phyloP scores from a whole-genome alignment of 2,888 invertebrate species.

The Cosmia trapezina region DNA sequence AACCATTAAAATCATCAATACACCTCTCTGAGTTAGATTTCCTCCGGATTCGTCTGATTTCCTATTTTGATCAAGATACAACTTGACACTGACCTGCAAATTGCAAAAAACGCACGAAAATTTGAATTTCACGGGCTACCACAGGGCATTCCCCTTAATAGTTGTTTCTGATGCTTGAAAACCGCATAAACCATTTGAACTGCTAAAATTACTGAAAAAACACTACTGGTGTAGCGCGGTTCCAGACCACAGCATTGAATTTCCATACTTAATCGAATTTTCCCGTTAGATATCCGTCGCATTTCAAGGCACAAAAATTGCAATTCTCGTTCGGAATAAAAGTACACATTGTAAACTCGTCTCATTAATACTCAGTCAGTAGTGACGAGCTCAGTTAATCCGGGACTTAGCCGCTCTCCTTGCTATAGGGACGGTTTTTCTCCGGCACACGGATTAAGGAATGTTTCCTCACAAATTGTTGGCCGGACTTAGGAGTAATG shows the following conservation, averaged over 20 bases:
- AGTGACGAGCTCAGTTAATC: constrained; percentile 46
- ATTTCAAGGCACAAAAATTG: background rate
- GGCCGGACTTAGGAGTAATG: constrained; percentile 23
- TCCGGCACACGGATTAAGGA: constrained; percentile 44
- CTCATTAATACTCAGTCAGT: constrained; percentile 41
- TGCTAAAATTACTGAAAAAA: background rate
- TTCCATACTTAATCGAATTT: constrained; percentile 6
- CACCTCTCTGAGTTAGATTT: too few species aligned
- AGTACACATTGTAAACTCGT: constrained; percentile 21
- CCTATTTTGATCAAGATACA: too few species aligned
- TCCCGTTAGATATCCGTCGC: background rate
- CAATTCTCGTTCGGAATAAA: background rate
- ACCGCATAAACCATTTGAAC: background rate
- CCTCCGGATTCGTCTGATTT: too few species aligned
- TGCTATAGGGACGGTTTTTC: constrained; percentile 47
- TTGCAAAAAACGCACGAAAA: too few species aligned
- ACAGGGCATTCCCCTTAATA: too few species aligned
- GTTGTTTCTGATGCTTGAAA: background rate
- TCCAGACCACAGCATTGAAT: background rate
- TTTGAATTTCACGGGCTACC: too few species aligned
- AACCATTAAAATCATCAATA: too few species aligned
- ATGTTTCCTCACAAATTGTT: constrained; percentile 59
- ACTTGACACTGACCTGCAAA: too few species aligned
- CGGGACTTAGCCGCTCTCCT: constrained; percentile 37
- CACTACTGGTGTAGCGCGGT: background rate